Evolutionary conservation across 2,797 vertebrate genomes (phyloP), one percentile per base, ranked within the genome.

Genomic region (Odontamblyopus rebecca): DNA sequence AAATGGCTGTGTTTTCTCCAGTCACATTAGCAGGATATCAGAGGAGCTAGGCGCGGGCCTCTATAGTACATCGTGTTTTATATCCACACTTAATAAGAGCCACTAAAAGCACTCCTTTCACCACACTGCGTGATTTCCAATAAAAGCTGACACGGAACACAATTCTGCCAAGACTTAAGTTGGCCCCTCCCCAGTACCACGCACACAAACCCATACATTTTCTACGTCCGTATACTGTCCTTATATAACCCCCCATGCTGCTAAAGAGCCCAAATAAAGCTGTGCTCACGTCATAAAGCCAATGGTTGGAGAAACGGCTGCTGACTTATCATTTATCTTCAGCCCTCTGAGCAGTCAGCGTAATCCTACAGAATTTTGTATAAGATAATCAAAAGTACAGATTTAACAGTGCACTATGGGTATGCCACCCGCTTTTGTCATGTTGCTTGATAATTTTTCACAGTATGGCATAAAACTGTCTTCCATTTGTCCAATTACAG

Each of bases 71-170:
- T 44, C 73, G 74, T 82, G 81, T 85, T 90, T 89, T 83, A 85
- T 83, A 81, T 79, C 81, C 70, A 77, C 81, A 85, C 72, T 82
- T 85, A 72, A 76, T 78, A 82, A 87, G 68, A 80, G 48, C 69
- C 18, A 77, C 84, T 88, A 82, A 85, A 82, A 85, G 84, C 84
- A 67, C 64, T 67, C 68, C 80, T 83, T 86, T 88, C 81, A 72
- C 75, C 76, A 83, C 83, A 79, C 76, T 80, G 70, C 4, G 12
- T 82, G 74, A 82, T 85, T 85, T 87, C 79, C 80, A 89, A 88
- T 88, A 89, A 88, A 85, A 81, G 83, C 84, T 84, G 83, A 89
- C 80, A 84, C 74, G 67, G 26, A 85, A 79, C 76, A 77, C 65
- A 70, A 50, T 78, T 72, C 74, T 85, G 84, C 85, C 85, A 89